Base-by-base conservation (phyloP, 2,888 invertebrate genomes). In the Venustoraphidia nigricollis region DNA sequence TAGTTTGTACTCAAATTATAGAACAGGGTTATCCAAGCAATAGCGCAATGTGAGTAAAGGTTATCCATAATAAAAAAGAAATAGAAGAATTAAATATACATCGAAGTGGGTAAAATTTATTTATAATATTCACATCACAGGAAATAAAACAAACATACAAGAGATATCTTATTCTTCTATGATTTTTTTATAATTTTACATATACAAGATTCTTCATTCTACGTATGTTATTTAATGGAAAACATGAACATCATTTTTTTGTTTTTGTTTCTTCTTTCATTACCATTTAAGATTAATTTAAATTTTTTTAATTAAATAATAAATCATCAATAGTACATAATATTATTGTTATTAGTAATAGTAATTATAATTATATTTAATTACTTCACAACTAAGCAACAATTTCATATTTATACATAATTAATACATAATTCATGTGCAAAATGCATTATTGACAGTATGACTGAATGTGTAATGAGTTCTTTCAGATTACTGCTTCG, bases 101-200 rank as follows among this genome's bases (percentile, higher is more conserved):
- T 63, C 59, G 62, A 66, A 66, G 63, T 63, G 62, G 65, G 63
- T 64, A 66, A 66, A 65, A 65, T 66, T 66, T 66, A 63, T 65
- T 65, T 63, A 62, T 65, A 60, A 59, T 65, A 62, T 65, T 66
- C 66, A 66, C 66, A 66, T 66, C 66, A 66, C 64, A 65, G 64
- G 65, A 63, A 47, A 47, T 42, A 42, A 66, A 66, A 66, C 65
- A 64, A 64, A 66, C 66, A 65, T 65, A 64, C 65, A 66, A 62
- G 44, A 47, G 47, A 47, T 47, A 41, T 42, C 47, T 47, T 47
- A 47, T 47, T 47, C 43, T 37, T 47, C 47, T 47, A 42, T 47
- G 41, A 45, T 45, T 45, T 27, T 45, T 46, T 13, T 45, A 36
- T 47, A 61, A 61, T 63, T 62, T 55, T 56, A 64, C 63, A 64